These are phyloP conservation scores for Mobula birostris DNA, from an alignment of 2,113 vertebrate species.

Conservation along the genomic window DNA sequence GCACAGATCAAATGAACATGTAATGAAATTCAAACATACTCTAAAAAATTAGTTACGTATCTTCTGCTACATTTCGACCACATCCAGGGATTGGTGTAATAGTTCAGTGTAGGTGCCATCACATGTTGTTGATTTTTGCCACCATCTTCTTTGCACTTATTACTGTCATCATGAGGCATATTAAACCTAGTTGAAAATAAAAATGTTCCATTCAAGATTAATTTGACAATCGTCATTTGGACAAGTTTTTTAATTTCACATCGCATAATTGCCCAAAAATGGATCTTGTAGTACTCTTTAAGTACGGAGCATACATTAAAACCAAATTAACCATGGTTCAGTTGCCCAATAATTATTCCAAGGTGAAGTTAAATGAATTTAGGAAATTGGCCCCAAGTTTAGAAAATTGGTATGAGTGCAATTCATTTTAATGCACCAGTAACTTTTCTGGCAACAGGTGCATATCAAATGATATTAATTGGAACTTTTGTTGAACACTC, in stretches of 20 bases:
- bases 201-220: neutral
- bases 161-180: conserved; percentile 97
- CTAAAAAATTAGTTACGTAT: conserved; percentile 97
- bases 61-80: conserved; percentile 98
- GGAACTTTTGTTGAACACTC: no score
- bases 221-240: neutral
- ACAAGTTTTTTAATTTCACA: neutral
- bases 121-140: conserved; percentile 89
- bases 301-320: no score
- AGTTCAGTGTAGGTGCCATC: conserved; percentile 93
- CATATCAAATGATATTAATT: no score
- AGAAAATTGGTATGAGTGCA: no score
- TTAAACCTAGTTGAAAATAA: conserved; percentile 71
- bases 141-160: conserved; percentile 90
- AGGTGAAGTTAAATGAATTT: no score
- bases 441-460: no score
- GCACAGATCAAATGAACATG: neutral
- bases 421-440: no score
- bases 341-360: no score
- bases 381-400: no score
- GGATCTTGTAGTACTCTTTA: no score
- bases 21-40: conserved; percentile 66
- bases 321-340: no score
- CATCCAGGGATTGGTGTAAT: conserved; percentile 97
- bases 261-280: neutral